These are phyloP conservation scores for Epinephelus cyanopodus DNA, from an alignment of 2,113 vertebrate genomes.

Conservation along the genomic window DNA sequence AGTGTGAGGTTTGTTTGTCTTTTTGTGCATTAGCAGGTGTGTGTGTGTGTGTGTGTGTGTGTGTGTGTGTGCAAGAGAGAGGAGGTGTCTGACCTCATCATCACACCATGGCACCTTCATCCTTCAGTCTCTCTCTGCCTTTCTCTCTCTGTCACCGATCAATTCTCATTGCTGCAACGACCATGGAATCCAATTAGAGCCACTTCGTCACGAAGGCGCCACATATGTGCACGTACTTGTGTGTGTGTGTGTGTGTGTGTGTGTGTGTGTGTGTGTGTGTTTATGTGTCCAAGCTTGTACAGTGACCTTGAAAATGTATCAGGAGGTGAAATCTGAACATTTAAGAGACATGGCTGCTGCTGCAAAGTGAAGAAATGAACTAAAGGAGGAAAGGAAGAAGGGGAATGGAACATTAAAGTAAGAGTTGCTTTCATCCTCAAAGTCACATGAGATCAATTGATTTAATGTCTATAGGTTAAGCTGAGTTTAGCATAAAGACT, in stretches of 20 bases:
- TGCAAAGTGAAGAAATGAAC: background rate
- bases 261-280: conserved; percentile 5
- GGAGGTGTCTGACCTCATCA: conserved; percentile 50
- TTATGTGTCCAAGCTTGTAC: conserved; percentile 15
- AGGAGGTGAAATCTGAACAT: conserved; percentile 19
- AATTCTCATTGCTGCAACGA: conserved; percentile 49
- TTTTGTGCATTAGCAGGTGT: background rate
- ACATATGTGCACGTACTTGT: background rate
- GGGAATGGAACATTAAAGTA: background rate
- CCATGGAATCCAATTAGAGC: conserved; percentile 67
- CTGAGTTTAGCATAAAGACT: background rate
- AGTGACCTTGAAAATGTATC: conserved; percentile 56
- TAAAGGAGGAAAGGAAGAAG: background rate
- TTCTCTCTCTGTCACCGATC: conserved; percentile 54
- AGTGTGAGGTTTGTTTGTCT: background rate
- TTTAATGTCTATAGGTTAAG: background rate
- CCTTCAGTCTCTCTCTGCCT: conserved; percentile 35
- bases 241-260: too few relatives aligned
- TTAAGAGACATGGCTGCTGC: background rate
- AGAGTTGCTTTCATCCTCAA: background rate
- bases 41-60: background rate
- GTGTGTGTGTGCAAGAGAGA: background rate
- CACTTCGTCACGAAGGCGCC: conserved; percentile 6
- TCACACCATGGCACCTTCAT: conserved; percentile 42
- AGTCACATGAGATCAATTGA: background rate